Evolutionary conservation across 2,113 vertebrate genomes (phyloP).

Genomic region (Panthera tigris): DNA sequence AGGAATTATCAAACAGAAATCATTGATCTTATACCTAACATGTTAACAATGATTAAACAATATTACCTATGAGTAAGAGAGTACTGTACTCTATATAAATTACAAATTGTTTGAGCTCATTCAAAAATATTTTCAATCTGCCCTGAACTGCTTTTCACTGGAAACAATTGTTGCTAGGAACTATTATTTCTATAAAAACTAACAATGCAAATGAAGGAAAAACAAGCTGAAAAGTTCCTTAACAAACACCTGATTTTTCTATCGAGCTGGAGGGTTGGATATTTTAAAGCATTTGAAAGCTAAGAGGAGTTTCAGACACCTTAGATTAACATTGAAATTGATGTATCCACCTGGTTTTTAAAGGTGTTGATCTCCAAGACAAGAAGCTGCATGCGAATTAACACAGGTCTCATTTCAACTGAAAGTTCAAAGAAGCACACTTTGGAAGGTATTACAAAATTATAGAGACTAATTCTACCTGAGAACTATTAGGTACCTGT

Average conservation of each 20-base stretch:
- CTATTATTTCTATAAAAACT: background rate
- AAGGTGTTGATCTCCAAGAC: slow-evolving; percentile 5
- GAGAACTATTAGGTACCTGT: slow-evolving; percentile 10
- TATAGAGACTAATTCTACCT: slow-evolving; percentile 44
- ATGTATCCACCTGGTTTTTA: background rate
- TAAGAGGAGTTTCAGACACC: background rate
- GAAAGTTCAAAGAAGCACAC: slow-evolving; percentile 48
- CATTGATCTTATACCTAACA: slow-evolving; percentile 72
- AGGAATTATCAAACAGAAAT: slow-evolving; percentile 60
- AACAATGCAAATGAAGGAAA: slow-evolving; percentile 59
- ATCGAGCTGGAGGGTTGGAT: background rate
- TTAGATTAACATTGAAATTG: background rate
- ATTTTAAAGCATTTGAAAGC: slow-evolving; percentile 34
- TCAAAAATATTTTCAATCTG: slow-evolving; percentile 69
- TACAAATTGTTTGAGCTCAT: slow-evolving; percentile 59
- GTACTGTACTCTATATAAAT: slow-evolving; percentile 45
- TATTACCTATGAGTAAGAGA: slow-evolving; percentile 67
- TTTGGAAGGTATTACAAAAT: slow-evolving; percentile 15
- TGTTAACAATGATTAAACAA: slow-evolving; percentile 70
- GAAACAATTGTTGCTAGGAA: slow-evolving; percentile 46
- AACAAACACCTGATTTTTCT: background rate
- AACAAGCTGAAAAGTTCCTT: slow-evolving; percentile 36
- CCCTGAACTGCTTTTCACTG: slow-evolving; percentile 77
- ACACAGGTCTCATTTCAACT: slow-evolving; percentile 44
- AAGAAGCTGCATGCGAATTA: slow-evolving; percentile 60